phyloP scores from a whole-genome alignment of 2,888 invertebrate genomes.

The Tipula unca region DNA sequence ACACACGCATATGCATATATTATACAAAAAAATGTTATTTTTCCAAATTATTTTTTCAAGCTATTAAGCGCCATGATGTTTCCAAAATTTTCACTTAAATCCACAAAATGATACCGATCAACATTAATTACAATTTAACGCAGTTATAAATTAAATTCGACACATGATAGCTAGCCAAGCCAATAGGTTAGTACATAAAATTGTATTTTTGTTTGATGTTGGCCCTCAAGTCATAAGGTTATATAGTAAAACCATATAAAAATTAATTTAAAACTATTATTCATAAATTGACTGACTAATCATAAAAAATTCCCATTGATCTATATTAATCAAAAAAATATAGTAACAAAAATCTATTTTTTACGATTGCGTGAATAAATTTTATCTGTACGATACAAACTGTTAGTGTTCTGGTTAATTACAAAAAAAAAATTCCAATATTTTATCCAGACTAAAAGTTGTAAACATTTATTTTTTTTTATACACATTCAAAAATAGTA shows the following conservation, averaged over 20 bases:
- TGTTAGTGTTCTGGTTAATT: not conserved
- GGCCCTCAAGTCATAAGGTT: not conserved
- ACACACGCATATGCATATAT: not conserved
- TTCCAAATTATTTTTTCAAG: not conserved
- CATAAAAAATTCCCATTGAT: not conserved
- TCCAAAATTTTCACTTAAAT: not conserved
- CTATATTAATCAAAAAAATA: not conserved
- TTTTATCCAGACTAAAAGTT: not conserved
- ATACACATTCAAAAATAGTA: not conserved
- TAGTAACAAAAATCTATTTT: not conserved
- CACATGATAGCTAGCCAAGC: not conserved
- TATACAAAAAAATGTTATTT: not conserved
- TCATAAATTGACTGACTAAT: not conserved
- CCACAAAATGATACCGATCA: not conserved
- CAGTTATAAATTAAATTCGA: not conserved
- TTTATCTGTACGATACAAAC: not conserved
- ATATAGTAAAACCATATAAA: not conserved
- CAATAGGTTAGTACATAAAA: not conserved
- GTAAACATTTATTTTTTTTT: not conserved
- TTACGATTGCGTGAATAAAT: not conserved
- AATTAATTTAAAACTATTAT: not conserved
- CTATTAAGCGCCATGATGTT: not conserved
- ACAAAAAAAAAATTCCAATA: not conserved
- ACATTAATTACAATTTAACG: not conserved
- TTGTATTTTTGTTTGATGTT: not conserved